These are phyloP conservation scores for Anagyrus pseudococci DNA, from an alignment of 2,888 invertebrate genomes.

Conservation along the genomic window DNA sequence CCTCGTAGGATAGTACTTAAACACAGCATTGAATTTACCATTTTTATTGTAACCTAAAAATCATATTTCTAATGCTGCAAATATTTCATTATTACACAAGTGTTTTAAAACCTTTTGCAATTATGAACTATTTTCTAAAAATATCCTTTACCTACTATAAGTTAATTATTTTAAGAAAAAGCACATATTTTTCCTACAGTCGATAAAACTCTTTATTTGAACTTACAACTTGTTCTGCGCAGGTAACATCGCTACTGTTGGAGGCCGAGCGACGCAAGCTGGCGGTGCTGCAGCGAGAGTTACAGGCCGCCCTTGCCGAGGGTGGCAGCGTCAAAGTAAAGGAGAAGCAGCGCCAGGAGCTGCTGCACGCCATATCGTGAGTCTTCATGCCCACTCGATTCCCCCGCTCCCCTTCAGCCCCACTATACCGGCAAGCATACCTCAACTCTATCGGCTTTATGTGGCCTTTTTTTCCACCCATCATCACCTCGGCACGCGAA, in stretches of 20 bases:
- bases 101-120: too few relatives aligned
- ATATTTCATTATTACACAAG: too few relatives aligned
- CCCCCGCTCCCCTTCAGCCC: neutral
- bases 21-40: too few relatives aligned
- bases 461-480: too few relatives aligned
- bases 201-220: conserved; percentile 16
- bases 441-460: too few relatives aligned
- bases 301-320: conserved; percentile 69
- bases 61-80: too few relatives aligned
- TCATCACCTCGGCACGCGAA: too few relatives aligned
- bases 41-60: too few relatives aligned
- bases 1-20: too few relatives aligned
- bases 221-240: conserved; percentile 30
- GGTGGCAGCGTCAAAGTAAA: conserved; percentile 71
- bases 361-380: conserved; percentile 72
- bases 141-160: too few relatives aligned
- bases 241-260: conserved; percentile 74
- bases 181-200: conserved; percentile 11
- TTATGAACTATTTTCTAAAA: too few relatives aligned
- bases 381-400: conserved; percentile 50
- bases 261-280: conserved; percentile 74
- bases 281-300: conserved; percentile 70
- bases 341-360: conserved; percentile 71
- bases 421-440: too few relatives aligned
- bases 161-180: neutral